Percentiles rank a stretch among this genome's conserved stretches.
Conservation (phyloP, 1,140 invertebrate species). For the Drosophila equinoxialis region DNA sequence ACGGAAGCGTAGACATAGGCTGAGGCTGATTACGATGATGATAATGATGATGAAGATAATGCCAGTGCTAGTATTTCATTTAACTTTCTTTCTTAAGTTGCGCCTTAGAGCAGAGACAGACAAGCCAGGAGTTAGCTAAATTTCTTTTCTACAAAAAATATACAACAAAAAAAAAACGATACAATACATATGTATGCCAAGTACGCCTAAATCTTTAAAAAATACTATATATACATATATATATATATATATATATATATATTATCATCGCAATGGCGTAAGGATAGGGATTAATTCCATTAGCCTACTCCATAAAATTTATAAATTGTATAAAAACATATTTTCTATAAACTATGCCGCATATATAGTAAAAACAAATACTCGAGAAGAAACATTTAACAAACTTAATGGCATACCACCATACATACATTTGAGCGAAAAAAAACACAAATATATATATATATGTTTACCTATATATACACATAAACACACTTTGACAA, state of each 20-base stretch:
- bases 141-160: slow-evolving; percentile 71
- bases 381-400: slow-evolving; percentile 32
- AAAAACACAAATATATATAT: slow-evolving; percentile 13
- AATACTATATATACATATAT: slow-evolving; percentile 71
- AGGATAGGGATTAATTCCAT: slow-evolving; percentile 35
- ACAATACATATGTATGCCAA: slow-evolving; percentile 57
- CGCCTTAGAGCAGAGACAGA: slow-evolving; percentile 39
- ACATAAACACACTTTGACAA: slow-evolving; percentile 21
- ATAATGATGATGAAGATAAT: slow-evolving; percentile 28
- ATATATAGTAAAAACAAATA: slow-evolving; percentile 42
- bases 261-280: slow-evolving; percentile 11
- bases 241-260: slow-evolving; percentile 54
- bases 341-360: slow-evolving; percentile 51
- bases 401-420: slow-evolving; percentile 23
- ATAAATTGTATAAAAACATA: slow-evolving; percentile 58
- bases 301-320: slow-evolving; percentile 35
- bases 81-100: slow-evolving; percentile 62
- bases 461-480: not conserved
- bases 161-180: slow-evolving; percentile 43
- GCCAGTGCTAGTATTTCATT: slow-evolving; percentile 64
- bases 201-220: slow-evolving; percentile 46
- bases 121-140: slow-evolving; percentile 63
- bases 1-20: slow-evolving; percentile 26
- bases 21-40: slow-evolving; percentile 17
- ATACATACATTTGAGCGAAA: slow-evolving; percentile 20